Conservation (phyloP, 2,888 invertebrate species). For the Trachelus troglodyta region DNA sequence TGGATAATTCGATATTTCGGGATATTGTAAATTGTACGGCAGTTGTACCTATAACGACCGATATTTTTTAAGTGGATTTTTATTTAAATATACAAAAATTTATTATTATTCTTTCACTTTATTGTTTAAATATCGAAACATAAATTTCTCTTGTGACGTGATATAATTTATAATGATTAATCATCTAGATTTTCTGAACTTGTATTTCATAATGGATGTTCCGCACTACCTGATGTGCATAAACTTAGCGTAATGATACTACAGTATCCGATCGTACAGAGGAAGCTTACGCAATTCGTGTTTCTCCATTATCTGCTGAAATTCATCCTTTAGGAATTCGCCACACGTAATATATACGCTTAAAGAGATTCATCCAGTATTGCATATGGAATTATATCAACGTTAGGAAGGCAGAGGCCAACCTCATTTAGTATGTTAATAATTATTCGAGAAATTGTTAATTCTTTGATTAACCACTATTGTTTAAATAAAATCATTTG, state of each 20-base stretch:
- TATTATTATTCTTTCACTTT: background rate
- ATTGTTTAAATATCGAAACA: background rate
- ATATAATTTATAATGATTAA: background rate
- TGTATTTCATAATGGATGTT: background rate
- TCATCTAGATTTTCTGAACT: background rate
- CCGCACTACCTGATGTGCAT: background rate
- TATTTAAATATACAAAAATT: background rate
- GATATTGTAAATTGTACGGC: background rate
- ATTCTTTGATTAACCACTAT: too few species aligned
- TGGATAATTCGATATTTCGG: background rate
- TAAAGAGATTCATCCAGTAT: background rate
- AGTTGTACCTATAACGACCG: background rate
- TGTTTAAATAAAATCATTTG: background rate
- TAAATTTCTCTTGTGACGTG: background rate
- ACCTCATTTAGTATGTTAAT: background rate
- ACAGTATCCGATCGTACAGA: background rate
- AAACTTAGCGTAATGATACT: background rate
- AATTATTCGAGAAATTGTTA: too few species aligned
- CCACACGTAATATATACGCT: background rate
- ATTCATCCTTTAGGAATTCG: background rate
- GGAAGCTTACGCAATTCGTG: background rate
- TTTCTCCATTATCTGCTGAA: background rate
- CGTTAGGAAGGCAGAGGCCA: background rate
- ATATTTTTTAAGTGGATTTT: background rate
- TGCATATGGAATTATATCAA: background rate